Evolutionary conservation across 2,888 invertebrate genomes (phyloP).

Genomic region (Eupelmus urozonus): DNA sequence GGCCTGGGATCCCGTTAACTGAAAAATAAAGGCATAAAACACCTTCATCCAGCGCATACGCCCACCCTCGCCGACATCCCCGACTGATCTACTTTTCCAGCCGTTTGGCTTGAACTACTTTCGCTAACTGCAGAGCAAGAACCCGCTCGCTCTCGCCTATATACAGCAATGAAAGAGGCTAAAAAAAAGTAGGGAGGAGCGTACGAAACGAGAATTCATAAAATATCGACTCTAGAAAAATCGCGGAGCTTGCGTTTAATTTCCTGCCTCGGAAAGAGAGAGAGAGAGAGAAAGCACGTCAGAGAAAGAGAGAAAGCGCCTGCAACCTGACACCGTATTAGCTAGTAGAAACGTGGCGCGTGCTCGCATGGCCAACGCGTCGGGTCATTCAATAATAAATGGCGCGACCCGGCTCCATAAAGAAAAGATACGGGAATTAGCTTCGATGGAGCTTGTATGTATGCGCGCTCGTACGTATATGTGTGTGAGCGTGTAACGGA

Average conservation of each 20-base stretch:
- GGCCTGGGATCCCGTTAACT: neutral
- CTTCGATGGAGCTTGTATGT: neutral
- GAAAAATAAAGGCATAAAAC: conserved; percentile 3
- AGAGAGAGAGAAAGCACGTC: neutral
- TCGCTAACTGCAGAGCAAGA: neutral
- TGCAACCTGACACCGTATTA: too few relatives aligned
- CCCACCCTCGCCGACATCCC: neutral
- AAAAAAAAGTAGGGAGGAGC: neutral
- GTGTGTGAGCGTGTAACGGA: conserved; percentile 9
- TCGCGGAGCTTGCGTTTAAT: conserved; percentile 58
- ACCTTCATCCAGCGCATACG: neutral
- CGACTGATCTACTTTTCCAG: conserved; percentile 27
- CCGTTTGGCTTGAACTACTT: neutral
- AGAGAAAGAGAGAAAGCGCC: neutral
- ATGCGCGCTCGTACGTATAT: neutral
- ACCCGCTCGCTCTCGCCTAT: neutral
- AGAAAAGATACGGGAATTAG: conserved; percentile 49
- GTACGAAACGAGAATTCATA: conserved; percentile 59
- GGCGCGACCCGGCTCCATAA: conserved; percentile 16
- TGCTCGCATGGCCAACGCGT: too few relatives aligned
- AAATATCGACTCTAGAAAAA: conserved; percentile 59
- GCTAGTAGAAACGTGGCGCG: neutral
- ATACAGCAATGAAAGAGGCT: neutral
- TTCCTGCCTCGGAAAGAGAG: conserved; percentile 41
- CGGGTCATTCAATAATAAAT: conserved; percentile 45